These are phyloP conservation scores for Mimumesa dahlbomi DNA, from an alignment of 2,888 invertebrate species.

Conservation along the genomic window DNA sequence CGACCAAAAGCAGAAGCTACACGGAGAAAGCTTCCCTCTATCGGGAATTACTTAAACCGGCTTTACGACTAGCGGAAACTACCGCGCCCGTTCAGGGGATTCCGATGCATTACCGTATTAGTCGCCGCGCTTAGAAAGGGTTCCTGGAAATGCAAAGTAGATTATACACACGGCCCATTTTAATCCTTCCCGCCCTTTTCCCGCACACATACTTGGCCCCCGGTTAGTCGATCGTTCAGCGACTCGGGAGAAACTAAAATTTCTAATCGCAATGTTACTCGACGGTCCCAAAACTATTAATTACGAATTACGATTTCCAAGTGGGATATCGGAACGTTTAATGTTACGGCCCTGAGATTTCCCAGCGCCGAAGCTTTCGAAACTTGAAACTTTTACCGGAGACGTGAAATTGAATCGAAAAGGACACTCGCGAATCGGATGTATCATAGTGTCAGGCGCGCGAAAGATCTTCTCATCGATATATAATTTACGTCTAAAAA, in stretches of 20 bases:
- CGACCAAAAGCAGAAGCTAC: conserved; percentile 39
- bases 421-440: too few relatives aligned
- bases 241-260: conserved; percentile 15
- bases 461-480: too few relatives aligned
- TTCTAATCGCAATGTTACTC: conserved; percentile 7
- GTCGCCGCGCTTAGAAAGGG: conserved; percentile 76
- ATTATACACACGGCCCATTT: conserved; percentile 74
- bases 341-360: too few relatives aligned
- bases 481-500: too few relatives aligned
- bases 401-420: too few relatives aligned
- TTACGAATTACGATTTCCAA: too few relatives aligned
- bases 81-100: conserved; percentile 72
- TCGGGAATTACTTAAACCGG: conserved; percentile 79
- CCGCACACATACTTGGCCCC: conserved; percentile 17
- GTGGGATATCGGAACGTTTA: too few relatives aligned
- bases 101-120: conserved; percentile 79
- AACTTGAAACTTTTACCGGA: too few relatives aligned
- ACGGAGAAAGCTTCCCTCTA: conserved; percentile 70
- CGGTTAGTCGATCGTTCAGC: conserved; percentile 16
- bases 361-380: too few relatives aligned
- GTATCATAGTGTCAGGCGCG: too few relatives aligned
- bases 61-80: conserved; percentile 77
- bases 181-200: conserved; percentile 66
- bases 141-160: conserved; percentile 76
- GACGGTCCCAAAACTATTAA: conserved; percentile 9